phyloP scores from a whole-genome alignment of 2,113 vertebrate species.

The Pipra filicauda region DNA sequence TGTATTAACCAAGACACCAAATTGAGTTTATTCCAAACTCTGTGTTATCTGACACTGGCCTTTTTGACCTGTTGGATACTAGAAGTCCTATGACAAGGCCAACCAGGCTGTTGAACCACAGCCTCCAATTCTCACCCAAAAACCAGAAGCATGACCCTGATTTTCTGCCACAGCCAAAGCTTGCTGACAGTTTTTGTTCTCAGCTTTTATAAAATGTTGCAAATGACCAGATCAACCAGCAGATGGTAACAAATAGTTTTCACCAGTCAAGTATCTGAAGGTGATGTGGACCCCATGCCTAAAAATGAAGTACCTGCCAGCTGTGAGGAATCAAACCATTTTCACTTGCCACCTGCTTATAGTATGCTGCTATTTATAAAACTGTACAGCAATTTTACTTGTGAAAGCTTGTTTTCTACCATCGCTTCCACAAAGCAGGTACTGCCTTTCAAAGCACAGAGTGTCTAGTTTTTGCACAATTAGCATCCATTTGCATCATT shows the following conservation, averaged over 20 bases:
- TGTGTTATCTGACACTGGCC: neutral
- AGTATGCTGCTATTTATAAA: neutral
- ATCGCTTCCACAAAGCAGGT: neutral
- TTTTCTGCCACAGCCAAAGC: neutral
- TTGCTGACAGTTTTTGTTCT: neutral
- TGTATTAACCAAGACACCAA: neutral
- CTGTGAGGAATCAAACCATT: neutral
- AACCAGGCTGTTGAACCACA: neutral
- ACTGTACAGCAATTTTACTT: neutral
- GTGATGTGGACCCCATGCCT: accelerated
- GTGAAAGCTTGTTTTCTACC: neutral
- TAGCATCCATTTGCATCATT: neutral
- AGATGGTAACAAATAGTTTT: neutral
- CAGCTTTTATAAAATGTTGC: neutral
- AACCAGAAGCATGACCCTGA: neutral
- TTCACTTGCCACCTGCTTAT: neutral
- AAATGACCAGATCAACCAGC: neutral
- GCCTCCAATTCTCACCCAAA: accelerated
- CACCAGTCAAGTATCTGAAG: neutral
- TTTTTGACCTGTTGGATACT: neutral
- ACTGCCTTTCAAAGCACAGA: neutral
- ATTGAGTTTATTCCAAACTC: neutral
- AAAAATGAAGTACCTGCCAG: neutral
- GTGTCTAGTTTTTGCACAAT: neutral
- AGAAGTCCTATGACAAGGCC: neutral